Percentiles rank a stretch among this genome's conserved stretches.
Conservation (phyloP, 2,113 vertebrate species). For the Hydrolagus affinis region DNA sequence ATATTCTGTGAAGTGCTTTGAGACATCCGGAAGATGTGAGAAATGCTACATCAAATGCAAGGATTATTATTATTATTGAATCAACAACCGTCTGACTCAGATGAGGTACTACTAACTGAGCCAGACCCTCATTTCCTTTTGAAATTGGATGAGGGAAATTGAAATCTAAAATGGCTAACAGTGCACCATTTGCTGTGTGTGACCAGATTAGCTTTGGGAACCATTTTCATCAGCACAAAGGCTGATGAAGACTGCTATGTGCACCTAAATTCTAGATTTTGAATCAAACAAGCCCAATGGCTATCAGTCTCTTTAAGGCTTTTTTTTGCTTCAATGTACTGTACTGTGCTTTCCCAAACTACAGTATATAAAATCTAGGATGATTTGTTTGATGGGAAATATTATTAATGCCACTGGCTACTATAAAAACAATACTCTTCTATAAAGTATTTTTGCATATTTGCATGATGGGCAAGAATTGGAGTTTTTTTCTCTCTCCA, state of each 20-base stretch:
- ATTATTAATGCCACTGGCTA: not conserved
- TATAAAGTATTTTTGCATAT: not conserved
- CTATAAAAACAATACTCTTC: not conserved
- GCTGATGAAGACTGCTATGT: too few relatives aligned
- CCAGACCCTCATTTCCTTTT: not conserved
- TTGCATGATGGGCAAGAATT: not conserved
- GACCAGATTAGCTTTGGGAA: not conserved
- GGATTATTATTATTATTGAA: too few relatives aligned
- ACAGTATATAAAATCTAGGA: not conserved
- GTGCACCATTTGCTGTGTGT: too few relatives aligned
- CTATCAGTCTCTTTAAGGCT: not conserved
- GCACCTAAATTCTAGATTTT: not conserved
- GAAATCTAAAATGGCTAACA: not conserved
- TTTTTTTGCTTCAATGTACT: not conserved
- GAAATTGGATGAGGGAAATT: not conserved
- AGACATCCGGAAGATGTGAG: too few relatives aligned
- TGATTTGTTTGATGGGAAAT: not conserved
- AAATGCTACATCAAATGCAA: too few relatives aligned
- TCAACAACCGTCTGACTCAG: too few relatives aligned
- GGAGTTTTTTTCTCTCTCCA: not conserved
- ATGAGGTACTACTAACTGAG: not conserved
- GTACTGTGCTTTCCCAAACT: not conserved
- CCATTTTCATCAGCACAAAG: too few relatives aligned
- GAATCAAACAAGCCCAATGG: not conserved
- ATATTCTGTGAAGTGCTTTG: too few relatives aligned